A percentile compares a stretch with the other conserved stretches of the same genome.
phyloP scores from a whole-genome alignment of 1,140 invertebrate species.

The Meloidogyne floridensis region DNA sequence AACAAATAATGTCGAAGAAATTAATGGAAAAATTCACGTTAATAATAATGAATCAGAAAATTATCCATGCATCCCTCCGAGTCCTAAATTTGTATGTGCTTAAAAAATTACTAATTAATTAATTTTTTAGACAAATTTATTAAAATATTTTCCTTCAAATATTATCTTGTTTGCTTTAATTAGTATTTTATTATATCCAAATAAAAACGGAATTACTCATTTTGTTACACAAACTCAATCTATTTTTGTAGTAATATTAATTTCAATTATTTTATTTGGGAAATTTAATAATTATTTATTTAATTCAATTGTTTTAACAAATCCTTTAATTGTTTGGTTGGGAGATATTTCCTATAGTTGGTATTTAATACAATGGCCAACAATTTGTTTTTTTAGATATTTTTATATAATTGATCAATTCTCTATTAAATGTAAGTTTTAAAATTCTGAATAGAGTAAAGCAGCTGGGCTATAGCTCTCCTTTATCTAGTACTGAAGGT shows the following conservation, averaged over 20 bases:
- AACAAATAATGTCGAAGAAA: too few species aligned
- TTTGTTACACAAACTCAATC: not conserved
- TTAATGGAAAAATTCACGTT: too few species aligned
- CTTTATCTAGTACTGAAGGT: too few species aligned
- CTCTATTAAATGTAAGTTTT: conserved; percentile 14
- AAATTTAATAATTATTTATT: not conserved
- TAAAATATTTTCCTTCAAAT: too few species aligned
- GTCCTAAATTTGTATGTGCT: too few species aligned
- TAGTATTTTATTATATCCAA: not conserved
- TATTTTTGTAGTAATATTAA: conserved; percentile 17
- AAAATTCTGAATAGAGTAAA: too few species aligned
- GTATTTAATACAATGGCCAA: conserved; percentile 25
- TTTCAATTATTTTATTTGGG: not conserved
- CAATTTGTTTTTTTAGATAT: conserved; percentile 25
- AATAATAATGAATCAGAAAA: too few species aligned
- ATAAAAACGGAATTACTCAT: not conserved
- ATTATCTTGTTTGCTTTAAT: not conserved
- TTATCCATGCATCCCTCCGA: too few species aligned
- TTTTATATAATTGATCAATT: conserved; percentile 25
- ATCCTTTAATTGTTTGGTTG: conserved; percentile 16
- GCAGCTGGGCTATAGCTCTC: too few species aligned
- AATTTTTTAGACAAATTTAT: too few species aligned
- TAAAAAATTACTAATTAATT: too few species aligned
- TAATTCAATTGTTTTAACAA: conserved; percentile 11
- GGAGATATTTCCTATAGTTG: conserved; percentile 27